A percentile compares a stretch with the other conserved stretches of the same genome.
Evolutionary conservation across 2,888 invertebrate species (phyloP).

Genomic region (Platycnemis pennipes): DNA sequence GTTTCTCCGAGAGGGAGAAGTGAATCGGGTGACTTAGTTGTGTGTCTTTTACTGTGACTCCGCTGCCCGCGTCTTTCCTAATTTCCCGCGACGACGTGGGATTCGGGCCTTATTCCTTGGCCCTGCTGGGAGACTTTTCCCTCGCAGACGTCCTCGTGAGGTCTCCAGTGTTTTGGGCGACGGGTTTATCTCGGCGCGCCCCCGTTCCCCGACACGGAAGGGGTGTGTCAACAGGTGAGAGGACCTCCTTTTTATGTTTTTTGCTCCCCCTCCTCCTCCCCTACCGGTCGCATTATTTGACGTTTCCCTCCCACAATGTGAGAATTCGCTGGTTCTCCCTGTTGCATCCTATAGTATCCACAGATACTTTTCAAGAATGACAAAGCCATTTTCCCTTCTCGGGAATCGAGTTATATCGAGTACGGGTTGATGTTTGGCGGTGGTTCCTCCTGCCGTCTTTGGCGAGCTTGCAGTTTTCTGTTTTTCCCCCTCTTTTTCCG

Average conservation of each 20-base stretch:
- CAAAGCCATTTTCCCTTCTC: too few species aligned
- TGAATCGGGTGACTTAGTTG: background rate
- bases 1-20: background rate
- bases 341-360: too few species aligned
- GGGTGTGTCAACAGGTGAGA: slow-evolving; percentile 63
- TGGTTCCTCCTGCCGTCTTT: background rate
- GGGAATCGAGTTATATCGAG: too few species aligned
- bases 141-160: background rate
- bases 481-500: background rate
- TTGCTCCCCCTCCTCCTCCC: background rate
- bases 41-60: background rate
- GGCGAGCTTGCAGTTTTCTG: slow-evolving; percentile 6
- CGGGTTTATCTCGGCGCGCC: slow-evolving; percentile 7
- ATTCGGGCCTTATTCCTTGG: background rate
- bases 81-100: background rate
- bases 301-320: background rate
- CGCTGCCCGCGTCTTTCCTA: background rate
- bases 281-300: background rate
- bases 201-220: background rate
- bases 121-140: background rate
- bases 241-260: background rate
- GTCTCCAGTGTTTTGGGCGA: background rate
- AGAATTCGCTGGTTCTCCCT: background rate
- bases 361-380: too few species aligned
- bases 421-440: background rate